phyloP scores from a whole-genome alignment of 2,797 vertebrate genomes.

The Netta rufina region DNA sequence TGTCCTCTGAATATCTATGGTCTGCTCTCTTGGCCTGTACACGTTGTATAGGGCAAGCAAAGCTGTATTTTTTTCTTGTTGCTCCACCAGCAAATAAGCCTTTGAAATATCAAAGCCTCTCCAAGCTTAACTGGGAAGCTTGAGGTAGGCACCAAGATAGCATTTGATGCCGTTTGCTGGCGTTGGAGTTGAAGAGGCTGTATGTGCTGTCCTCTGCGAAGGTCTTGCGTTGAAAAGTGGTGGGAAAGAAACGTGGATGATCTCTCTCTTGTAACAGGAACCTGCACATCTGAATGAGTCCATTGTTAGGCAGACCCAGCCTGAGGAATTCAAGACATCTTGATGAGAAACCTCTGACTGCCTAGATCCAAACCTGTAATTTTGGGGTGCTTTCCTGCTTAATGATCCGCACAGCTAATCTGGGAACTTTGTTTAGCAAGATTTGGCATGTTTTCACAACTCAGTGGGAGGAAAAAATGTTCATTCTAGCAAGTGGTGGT shows the following conservation, averaged over 20 bases:
- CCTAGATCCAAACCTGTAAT: not conserved
- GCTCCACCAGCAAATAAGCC: not conserved
- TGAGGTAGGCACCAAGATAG: not conserved
- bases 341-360: not conserved
- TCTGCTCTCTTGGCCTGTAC: not conserved
- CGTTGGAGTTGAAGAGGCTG: not conserved
- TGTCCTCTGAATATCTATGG: not conserved
- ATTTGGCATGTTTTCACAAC: not conserved
- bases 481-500: not conserved
- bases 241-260: not conserved
- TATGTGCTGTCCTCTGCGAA: not conserved
- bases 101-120: not conserved
- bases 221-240: not conserved
- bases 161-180: not conserved
- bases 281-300: not conserved
- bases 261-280: not conserved
- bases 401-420: not conserved
- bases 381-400: not conserved
- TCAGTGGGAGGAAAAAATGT: not conserved
- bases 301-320: not conserved
- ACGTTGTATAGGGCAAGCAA: not conserved
- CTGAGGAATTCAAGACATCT: not conserved
- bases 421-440: not conserved
- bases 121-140: not conserved
- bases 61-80: not conserved